phyloP scores from a whole-genome alignment of 2,797 vertebrate species.

The Darevskia mixta region DNA sequence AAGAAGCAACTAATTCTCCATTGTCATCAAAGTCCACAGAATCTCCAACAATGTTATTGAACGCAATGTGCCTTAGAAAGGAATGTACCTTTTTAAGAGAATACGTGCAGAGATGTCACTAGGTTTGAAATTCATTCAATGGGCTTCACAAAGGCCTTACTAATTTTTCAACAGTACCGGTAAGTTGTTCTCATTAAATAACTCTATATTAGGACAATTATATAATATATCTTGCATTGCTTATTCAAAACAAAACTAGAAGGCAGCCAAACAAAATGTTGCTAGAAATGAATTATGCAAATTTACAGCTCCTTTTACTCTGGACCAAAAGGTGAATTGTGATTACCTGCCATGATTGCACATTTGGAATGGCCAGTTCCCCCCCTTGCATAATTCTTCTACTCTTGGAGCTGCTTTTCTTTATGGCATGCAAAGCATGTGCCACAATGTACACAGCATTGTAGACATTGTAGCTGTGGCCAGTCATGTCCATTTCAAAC shows the following conservation, averaged over 20 bases:
- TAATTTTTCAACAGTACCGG: too few relatives aligned
- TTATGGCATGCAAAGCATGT: background rate
- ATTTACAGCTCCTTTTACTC: background rate
- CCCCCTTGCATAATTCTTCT: background rate
- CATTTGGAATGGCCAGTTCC: background rate
- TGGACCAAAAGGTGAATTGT: too few relatives aligned
- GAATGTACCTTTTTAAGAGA: background rate
- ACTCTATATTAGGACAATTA: background rate
- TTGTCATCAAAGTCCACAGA: background rate
- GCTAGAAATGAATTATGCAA: too few relatives aligned
- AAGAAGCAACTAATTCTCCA: background rate
- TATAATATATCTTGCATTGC: background rate
- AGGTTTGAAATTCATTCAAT: background rate
- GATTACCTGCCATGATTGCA: conserved; percentile 4
- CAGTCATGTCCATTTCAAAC: conserved; percentile 12
- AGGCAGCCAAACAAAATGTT: too few relatives aligned
- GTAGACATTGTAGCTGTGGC: conserved; percentile 21
- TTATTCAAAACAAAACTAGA: too few relatives aligned
- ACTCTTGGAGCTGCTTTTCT: background rate
- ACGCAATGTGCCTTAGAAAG: background rate
- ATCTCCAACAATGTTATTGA: conserved; percentile 1
- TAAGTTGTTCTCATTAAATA: background rate
- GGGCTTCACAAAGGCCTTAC: too few relatives aligned
- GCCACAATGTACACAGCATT: background rate
- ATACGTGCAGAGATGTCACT: background rate